Evolutionary conservation across 2,888 invertebrate species (phyloP).

Genomic region (Stenodema calcarata): DNA sequence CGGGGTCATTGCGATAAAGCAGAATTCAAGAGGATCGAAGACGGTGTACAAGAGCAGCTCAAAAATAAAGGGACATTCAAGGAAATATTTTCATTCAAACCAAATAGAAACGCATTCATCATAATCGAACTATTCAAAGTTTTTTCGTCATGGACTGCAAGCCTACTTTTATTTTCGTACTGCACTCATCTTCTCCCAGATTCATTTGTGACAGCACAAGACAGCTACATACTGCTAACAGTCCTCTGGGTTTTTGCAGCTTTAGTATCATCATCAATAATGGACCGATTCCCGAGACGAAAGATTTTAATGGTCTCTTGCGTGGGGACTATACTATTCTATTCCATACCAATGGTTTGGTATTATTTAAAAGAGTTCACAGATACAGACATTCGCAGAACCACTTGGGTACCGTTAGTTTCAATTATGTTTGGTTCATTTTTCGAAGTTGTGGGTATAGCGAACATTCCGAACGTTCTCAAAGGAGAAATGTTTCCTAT

Average conservation of each 20-base stretch:
- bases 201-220: slow-evolving; percentile 35
- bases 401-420: slow-evolving; percentile 64
- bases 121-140: slow-evolving; percentile 35
- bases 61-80: slow-evolving; percentile 39
- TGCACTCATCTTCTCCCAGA: slow-evolving; percentile 53
- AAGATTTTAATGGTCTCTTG: slow-evolving; percentile 53
- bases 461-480: slow-evolving; percentile 69
- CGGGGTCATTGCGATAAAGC: slow-evolving; percentile 27
- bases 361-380: slow-evolving; percentile 48
- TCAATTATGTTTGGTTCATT: slow-evolving; percentile 68
- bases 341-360: slow-evolving; percentile 42
- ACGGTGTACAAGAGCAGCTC: slow-evolving; percentile 50
- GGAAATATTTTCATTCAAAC: slow-evolving; percentile 51
- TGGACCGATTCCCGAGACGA: slow-evolving; percentile 55
- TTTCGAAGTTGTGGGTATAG: slow-evolving; percentile 68
- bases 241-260: slow-evolving; percentile 48
- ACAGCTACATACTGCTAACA: slow-evolving; percentile 53
- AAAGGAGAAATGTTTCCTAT: slow-evolving; percentile 71
- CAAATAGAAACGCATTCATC: slow-evolving; percentile 51
- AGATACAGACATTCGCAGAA: slow-evolving; percentile 59
- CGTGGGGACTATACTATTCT: slow-evolving; percentile 40
- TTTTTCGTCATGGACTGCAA: slow-evolving; percentile 13
- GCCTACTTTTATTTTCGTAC: slow-evolving; percentile 53
- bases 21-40: slow-evolving; percentile 45
- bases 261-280: slow-evolving; percentile 34